These are phyloP conservation scores for Novumbra hubbsi DNA, from an alignment of 2,797 vertebrate genomes.

Conservation along the genomic window DNA sequence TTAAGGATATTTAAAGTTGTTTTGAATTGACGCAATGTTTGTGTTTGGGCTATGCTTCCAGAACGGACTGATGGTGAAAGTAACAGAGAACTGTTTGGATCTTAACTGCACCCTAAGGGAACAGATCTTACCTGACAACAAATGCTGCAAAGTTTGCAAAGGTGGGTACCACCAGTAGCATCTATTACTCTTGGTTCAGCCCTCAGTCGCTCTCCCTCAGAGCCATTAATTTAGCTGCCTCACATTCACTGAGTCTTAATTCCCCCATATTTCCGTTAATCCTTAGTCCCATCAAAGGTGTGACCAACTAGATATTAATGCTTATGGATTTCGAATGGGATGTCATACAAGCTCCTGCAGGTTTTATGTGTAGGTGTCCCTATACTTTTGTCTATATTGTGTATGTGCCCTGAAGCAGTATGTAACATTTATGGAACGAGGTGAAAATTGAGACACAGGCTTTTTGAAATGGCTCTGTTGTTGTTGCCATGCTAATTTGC, in stretches of 20 bases:
- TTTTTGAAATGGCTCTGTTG: conserved; percentile 26
- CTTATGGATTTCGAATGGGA: too few species aligned
- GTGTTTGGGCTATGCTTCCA: conserved; percentile 56
- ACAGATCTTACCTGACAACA: conserved; percentile 86
- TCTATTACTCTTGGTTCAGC: background rate
- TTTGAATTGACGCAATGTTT: background rate
- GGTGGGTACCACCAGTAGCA: conserved; percentile 69
- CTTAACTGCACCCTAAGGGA: conserved; percentile 87
- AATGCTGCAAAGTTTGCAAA: conserved; percentile 91
- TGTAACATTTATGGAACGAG: too few species aligned
- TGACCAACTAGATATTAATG: too few species aligned
- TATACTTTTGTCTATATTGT: too few species aligned
- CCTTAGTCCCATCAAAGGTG: background rate
- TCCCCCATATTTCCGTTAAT: background rate
- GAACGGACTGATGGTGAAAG: conserved; percentile 87
- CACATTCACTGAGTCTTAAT: background rate
- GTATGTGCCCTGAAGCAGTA: background rate
- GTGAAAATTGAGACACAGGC: background rate
- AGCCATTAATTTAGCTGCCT: background rate
- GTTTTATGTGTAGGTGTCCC: too few species aligned
- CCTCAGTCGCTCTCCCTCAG: background rate
- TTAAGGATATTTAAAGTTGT: background rate
- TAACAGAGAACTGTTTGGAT: conserved; percentile 82
- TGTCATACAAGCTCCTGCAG: too few species aligned
- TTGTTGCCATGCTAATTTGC: conserved; percentile 55